phyloP scores from a whole-genome alignment of 2,113 vertebrate genomes.

The Calonectris borealis region DNA sequence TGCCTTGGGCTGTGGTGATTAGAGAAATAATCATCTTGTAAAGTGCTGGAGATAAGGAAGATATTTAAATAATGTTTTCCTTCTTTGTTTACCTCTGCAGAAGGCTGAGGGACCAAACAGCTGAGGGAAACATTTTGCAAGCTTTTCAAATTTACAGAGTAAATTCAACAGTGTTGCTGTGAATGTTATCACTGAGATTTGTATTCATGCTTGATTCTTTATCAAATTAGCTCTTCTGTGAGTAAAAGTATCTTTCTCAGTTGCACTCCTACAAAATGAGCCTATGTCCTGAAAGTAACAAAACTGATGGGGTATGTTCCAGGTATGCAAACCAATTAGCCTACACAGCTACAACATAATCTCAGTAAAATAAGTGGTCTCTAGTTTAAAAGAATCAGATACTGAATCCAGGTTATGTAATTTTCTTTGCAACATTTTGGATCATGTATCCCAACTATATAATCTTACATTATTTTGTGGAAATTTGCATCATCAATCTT shows the following conservation, averaged over 20 bases:
- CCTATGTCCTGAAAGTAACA: background rate
- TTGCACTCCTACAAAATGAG: background rate
- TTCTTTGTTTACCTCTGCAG: constrained; percentile 30
- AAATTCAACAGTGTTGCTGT: background rate
- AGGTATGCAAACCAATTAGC: constrained; percentile 20
- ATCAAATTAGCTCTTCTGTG: constrained; percentile 14
- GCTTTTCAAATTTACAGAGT: constrained; percentile 29
- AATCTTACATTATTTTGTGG: background rate
- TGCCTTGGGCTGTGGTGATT: background rate
- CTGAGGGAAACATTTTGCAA: constrained; percentile 1
- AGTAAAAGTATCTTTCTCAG: constrained; percentile 6
- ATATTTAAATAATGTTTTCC: background rate
- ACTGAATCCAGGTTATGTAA: background rate
- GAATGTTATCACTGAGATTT: background rate
- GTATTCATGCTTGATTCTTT: constrained; percentile 1
- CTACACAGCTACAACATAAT: background rate
- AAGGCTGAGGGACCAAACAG: background rate
- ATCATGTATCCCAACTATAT: background rate
- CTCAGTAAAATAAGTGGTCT: background rate
- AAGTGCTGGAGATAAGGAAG: constrained; percentile 9
- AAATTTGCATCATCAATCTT: background rate
- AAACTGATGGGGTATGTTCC: background rate
- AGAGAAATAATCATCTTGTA: constrained; percentile 16
- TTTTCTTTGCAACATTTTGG: background rate
- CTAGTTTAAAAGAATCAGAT: background rate